Conservation (phyloP, 2,797 vertebrate species). For the Setipinna tenuifilis region DNA sequence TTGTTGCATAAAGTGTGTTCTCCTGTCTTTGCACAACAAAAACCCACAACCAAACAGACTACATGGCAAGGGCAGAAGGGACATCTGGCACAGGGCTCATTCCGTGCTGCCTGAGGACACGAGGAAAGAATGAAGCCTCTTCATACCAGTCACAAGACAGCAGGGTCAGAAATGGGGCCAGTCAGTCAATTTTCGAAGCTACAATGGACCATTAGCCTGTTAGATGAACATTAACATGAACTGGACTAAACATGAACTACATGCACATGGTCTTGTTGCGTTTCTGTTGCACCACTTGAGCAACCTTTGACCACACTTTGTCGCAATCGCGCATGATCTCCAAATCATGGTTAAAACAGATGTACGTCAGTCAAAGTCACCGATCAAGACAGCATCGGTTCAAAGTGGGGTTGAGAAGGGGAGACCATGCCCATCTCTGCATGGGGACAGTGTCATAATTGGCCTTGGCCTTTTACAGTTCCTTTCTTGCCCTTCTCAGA, state of each 20-base stretch:
- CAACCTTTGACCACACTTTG: not conserved
- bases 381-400: too few relatives aligned
- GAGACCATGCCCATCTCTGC: too few relatives aligned
- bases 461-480: too few relatives aligned
- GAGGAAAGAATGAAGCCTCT: not conserved
- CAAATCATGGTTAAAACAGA: not conserved
- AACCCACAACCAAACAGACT: too few relatives aligned
- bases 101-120: not conserved
- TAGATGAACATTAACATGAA: not conserved
- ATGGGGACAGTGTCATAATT: too few relatives aligned
- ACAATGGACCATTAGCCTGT: not conserved
- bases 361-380: not conserved
- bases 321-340: not conserved
- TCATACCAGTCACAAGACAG: not conserved
- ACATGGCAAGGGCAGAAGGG: not conserved
- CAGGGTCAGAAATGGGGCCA: not conserved
- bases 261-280: not conserved
- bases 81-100: not conserved
- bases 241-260: not conserved
- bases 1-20: too few relatives aligned
- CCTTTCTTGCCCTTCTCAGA: too few relatives aligned
- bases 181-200: not conserved
- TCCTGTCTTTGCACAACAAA: too few relatives aligned
- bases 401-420: too few relatives aligned
- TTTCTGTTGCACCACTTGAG: not conserved